Evolutionary conservation across 1,140 invertebrate species (phyloP).

Genomic region (Panagrolaimus sp.): DNA sequence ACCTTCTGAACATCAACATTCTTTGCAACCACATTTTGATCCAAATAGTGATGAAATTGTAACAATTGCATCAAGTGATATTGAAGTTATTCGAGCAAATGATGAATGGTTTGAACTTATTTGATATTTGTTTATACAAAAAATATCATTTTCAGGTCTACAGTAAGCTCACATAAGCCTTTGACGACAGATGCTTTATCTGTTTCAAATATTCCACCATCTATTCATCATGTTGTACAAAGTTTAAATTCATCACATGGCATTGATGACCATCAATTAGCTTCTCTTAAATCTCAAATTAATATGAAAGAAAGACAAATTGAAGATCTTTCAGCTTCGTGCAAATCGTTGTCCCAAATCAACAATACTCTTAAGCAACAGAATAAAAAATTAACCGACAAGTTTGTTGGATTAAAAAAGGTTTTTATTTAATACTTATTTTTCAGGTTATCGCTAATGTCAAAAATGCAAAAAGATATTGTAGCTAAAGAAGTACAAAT

Average conservation of each 20-base stretch:
- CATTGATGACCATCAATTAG: background rate
- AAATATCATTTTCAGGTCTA: background rate
- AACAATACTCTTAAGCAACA: conserved; percentile 10
- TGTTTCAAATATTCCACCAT: background rate
- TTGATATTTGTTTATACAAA: no score
- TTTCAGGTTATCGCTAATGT: conserved; percentile 15
- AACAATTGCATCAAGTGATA: conserved; percentile 23
- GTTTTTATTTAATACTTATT: background rate
- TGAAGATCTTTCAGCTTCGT: background rate
- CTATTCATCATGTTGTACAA: background rate
- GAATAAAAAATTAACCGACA: conserved; percentile 10
- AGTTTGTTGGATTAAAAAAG: background rate
- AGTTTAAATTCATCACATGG: background rate
- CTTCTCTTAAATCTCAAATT: conserved; percentile 10
- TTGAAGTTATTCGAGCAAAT: conserved; percentile 24
- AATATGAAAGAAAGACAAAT: conserved; percentile 2
- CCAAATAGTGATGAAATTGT: conserved; percentile 18
- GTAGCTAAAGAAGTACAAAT: conserved; percentile 15
- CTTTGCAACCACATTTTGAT: background rate
- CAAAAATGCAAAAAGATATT: conserved; percentile 18
- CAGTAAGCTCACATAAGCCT: background rate
- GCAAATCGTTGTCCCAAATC: conserved; percentile 1
- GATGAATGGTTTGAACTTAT: conserved; percentile 28
- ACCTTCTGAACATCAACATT: conserved; percentile 8
- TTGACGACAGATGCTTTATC: background rate